Conservation (phyloP, 2,888 invertebrate genomes). For the Saturnia pavonia region DNA sequence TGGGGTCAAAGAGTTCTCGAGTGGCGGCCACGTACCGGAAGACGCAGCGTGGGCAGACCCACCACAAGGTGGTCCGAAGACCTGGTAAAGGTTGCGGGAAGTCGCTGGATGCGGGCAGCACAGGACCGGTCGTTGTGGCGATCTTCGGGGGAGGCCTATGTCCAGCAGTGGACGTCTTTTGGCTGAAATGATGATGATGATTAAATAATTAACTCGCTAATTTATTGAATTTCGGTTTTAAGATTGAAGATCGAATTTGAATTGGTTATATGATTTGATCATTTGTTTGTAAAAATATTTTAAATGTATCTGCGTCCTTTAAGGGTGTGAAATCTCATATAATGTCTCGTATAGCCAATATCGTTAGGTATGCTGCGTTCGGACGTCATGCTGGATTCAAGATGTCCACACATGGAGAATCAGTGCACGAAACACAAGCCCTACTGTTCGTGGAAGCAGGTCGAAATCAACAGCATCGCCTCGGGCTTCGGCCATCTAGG, state of each 20-base stretch:
- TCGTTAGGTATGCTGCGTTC: conserved; percentile 93
- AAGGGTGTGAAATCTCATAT: conserved; percentile 1
- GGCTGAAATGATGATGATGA: too few species aligned
- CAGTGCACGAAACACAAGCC: conserved; percentile 74
- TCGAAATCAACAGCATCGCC: conserved; percentile 98
- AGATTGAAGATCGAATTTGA: not conserved
- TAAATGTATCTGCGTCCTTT: not conserved
- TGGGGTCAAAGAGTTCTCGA: too few species aligned
- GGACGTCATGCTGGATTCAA: conserved; percentile 94
- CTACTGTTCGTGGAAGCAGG: conserved; percentile 92
- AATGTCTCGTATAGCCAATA: conserved; percentile 81
- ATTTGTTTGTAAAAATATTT: not conserved
- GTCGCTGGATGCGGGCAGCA: too few species aligned
- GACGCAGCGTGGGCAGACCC: too few species aligned
- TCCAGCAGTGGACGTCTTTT: too few species aligned
- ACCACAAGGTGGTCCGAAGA: too few species aligned
- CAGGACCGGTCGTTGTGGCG: too few species aligned
- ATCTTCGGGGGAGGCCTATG: too few species aligned
- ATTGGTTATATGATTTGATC: not conserved
- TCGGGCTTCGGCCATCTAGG: conserved; percentile 97
- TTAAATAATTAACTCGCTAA: too few species aligned
- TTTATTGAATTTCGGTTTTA: not conserved
- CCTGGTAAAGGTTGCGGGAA: too few species aligned
- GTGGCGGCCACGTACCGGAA: too few species aligned
- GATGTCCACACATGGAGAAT: conserved; percentile 76